These are phyloP conservation scores for Terrapene triunguis DNA, from an alignment of 2,113 vertebrate genomes.

Conservation along the genomic window DNA sequence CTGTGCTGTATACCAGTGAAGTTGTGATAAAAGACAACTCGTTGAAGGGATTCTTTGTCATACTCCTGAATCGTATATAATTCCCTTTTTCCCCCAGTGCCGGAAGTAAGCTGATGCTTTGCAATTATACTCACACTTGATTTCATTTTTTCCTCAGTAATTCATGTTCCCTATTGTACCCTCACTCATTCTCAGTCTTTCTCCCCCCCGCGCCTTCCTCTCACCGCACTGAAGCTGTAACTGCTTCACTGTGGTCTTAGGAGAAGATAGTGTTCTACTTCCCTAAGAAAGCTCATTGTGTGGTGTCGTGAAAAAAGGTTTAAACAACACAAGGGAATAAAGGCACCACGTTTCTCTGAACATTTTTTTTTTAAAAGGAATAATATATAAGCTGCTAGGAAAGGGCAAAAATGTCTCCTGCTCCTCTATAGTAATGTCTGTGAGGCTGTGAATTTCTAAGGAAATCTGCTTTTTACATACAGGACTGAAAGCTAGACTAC, in stretches of 20 bases:
- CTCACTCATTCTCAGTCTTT: constrained; percentile 53
- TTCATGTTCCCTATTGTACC: constrained; percentile 17
- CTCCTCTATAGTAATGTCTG: constrained; percentile 31
- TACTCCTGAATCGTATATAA: constrained; percentile 38
- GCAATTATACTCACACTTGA: constrained; percentile 50
- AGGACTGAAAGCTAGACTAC: constrained; percentile 55
- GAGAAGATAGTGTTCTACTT: constrained; percentile 57
- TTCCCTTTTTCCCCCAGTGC: constrained; percentile 12
- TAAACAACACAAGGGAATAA: constrained; percentile 64
- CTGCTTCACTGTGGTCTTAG: constrained; percentile 55
- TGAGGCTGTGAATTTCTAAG: constrained; percentile 53
- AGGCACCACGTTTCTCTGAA: constrained; percentile 46
- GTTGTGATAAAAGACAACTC: constrained; percentile 65
- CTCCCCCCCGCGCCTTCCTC: neutral
- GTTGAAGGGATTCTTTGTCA: constrained; percentile 69
- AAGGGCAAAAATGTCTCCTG: constrained; percentile 65
- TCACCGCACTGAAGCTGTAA: constrained; percentile 18
- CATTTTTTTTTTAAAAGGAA: constrained; percentile 50
- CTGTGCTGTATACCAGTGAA: constrained; percentile 29
- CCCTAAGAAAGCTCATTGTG: constrained; percentile 61
- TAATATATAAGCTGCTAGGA: constrained; percentile 59
- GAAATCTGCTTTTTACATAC: constrained; percentile 21
- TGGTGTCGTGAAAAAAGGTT: constrained; percentile 41
- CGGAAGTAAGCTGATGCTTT: constrained; percentile 46
- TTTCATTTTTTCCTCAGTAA: constrained; percentile 6